Evolutionary conservation across 92 coral and sea anemone genomes (phyloP).

Genomic region (Epizoanthus ramosus): DNA sequence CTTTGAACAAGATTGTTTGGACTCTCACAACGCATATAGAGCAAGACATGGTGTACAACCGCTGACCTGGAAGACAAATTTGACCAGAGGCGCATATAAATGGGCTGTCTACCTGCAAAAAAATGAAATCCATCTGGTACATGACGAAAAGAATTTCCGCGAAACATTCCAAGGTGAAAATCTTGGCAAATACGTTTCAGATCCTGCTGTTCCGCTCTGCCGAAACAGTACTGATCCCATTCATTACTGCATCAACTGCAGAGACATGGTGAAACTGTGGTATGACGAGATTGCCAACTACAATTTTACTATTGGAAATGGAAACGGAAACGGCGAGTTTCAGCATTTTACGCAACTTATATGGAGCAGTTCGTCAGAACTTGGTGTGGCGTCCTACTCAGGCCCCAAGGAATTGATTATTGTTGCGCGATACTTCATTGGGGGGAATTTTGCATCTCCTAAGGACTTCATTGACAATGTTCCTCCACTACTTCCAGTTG

Average conservation of each 20-base stretch:
- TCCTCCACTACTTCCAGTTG: background rate
- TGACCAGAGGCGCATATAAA: constrained; percentile 1
- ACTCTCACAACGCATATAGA: background rate
- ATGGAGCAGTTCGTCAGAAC: background rate
- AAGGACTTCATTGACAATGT: background rate
- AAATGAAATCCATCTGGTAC: background rate
- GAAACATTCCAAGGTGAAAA: background rate
- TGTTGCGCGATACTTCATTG: background rate
- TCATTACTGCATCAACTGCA: background rate
- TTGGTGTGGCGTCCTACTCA: background rate
- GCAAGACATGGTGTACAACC: background rate
- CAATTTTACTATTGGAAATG: background rate
- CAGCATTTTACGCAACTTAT: background rate
- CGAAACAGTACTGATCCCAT: background rate
- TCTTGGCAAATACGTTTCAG: background rate
- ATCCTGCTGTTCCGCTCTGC: background rate
- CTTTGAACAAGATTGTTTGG: constrained; percentile 5
- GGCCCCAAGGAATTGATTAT: background rate
- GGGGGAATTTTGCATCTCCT: background rate
- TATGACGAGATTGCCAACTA: background rate
- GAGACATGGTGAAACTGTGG: background rate
- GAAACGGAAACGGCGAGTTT: background rate
- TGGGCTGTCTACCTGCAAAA: background rate
- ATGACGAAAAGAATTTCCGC: background rate
- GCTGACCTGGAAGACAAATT: background rate